Base-by-base conservation (phyloP, 2,113 vertebrate genomes). In the Ageneiosus marmoratus region DNA sequence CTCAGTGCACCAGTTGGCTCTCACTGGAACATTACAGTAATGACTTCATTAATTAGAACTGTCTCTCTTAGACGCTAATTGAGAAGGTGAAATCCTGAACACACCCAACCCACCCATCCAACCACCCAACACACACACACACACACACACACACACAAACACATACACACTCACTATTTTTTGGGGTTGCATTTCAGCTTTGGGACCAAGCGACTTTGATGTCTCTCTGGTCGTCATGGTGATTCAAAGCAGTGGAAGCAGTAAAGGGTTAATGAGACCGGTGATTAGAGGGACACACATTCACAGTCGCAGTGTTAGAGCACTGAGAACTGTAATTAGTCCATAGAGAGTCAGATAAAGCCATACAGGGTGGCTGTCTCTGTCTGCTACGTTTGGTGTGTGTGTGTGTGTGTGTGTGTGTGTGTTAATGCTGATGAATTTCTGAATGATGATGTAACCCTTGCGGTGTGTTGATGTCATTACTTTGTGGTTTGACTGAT, bases 41-140 rank as follows among this genome's bases (percentile, higher is more conserved):
- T 96, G 97, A 97, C 96, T 98, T 98, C 98, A 99, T 99, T 98
- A 99, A 98, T 69, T 69, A 80, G 34, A 48, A 27, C 41, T 46
- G 73, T 75, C 48, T 75, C 48, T 75, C 18, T 75, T 10, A 8
- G 46, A 51, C 46, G 72, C 72, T 74, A 75, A 53, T 51, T 53
- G 73, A 75, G 73, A 75, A 75, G 50, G 50, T 75, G 50, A 75
- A 75, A 75, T 16, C 50, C 29, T 51, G 9, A 75, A 75, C 73
- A 51, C 69, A 44, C 32, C 5, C 5, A 0, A 1, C 32, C 32
- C 34, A 29, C 13, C 67, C 22, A 16, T 20, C 63, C 20, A 16
- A 15, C 29, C 1, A 18, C 11, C 34, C 18, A 20, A 46, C 13
- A 11, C 69, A 34, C 32, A 67, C 63, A 75, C 48, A 51, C 44